Base-by-base conservation (phyloP, 2,888 invertebrate genomes). In the Eupithecia dodoneata region DNA sequence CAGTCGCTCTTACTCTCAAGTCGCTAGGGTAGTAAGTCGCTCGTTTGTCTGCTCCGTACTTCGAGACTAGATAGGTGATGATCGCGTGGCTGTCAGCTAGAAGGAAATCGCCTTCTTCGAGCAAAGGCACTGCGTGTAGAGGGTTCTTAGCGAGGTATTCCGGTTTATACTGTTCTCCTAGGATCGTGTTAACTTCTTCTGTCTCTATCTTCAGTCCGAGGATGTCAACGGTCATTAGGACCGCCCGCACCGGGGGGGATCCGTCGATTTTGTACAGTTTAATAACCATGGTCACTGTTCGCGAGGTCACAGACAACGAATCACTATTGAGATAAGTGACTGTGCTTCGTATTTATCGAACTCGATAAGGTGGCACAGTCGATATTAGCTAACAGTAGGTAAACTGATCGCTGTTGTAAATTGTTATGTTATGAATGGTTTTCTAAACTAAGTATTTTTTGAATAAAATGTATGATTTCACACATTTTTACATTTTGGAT, bases 21-120 rank as follows among this genome's bases (percentile, higher is more conserved):
- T 89, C 90, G 4, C 75, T 81, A 73, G 90, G 89, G 81, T 90
- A 90, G 18, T 88, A 74, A 71, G 83, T 79, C 4, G 84, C 82
- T 70, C 84, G 80, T 52, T 86, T 85, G 0, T 87, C 87, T 1
- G 83, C 87, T 49, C 90, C 90, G 63, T 89, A 91, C 74, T 90
- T 91, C 0, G 89, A 87, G 0, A 87, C 85, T 13, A 91, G 76
- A 74, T 91, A 91, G 0, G 87, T 88, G 0, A 87, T 83, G 15
- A 91, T 91, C 0, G 90, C 87, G 52, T 90, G 90, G 65, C 90
- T 90, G 47, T 90, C 90, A 9, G 86, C 80, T 0, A 91, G 76
- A 0, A 82, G 45, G 49, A 88, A 89, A 44, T 88, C 87, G n/a
- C 84, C 87, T 18, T 90, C 90, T 88, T 89, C 89, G 4, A 91